These are phyloP conservation scores for Threskiornis aethiopicus DNA, from an alignment of 2,797 vertebrate genomes.

Conservation along the genomic window DNA sequence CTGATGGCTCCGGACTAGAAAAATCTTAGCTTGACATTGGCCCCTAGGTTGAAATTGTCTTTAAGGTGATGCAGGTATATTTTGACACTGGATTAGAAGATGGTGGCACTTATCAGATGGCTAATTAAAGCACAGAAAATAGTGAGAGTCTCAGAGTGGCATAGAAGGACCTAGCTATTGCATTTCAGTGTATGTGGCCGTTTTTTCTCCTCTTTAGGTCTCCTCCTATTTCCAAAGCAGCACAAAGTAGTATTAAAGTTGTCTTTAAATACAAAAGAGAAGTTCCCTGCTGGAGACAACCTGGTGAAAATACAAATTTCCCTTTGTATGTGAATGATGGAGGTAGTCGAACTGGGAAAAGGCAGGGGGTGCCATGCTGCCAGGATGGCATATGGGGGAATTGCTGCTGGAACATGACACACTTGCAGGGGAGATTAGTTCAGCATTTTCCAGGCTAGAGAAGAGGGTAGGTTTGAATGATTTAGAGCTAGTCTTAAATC, in stretches of 20 bases:
- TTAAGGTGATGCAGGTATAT: not conserved
- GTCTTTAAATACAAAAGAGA: not conserved
- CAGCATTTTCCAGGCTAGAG: not conserved
- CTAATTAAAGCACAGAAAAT: not conserved
- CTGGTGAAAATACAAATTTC: not conserved
- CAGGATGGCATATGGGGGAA: not conserved
- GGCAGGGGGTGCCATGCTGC: not conserved
- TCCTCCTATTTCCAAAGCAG: not conserved
- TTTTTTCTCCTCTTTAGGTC: not conserved
- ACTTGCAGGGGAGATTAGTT: not conserved
- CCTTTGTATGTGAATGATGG: fast-evolving
- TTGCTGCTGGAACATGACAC: not conserved
- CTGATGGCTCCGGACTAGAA: not conserved
- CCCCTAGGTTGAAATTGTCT: not conserved
- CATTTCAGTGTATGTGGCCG: not conserved
- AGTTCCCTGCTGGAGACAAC: not conserved
- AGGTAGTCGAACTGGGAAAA: not conserved
- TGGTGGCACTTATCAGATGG: not conserved
- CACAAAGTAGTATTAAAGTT: not conserved
- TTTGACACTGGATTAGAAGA: not conserved
- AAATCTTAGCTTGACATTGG: not conserved
- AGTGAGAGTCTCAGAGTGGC: not conserved
- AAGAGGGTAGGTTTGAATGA: not conserved
- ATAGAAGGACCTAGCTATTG: not conserved
- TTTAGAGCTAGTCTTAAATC: not conserved